Evolutionary conservation across 2,888 invertebrate genomes (phyloP), one percentile per base, ranked within the genome.

Genomic region (Dinocampus coccinellae): DNA sequence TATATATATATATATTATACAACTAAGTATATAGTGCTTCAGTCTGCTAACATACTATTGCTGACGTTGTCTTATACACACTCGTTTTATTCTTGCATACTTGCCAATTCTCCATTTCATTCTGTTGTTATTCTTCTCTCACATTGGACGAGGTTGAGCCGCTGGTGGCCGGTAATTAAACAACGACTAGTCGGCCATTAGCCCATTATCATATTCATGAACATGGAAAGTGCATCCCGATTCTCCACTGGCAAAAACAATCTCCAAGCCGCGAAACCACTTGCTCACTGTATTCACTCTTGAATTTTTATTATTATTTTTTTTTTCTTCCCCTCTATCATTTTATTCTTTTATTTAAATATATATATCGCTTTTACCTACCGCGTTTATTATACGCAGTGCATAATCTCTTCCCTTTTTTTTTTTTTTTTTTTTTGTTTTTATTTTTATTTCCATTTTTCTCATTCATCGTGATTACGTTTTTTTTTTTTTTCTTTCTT

Each of bases 141-240:
- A 67, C 75, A 65, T 69, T 73, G 75, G 77, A 76, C 78, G 77
- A 74, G 73, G 81, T 77, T 79, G 78, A 76, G 77, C 75, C 77
- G 73, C 73, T 71, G 76, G 78, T 76, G 80, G 78, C 78, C 80
- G 80, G 84, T 86, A 86, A 86, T 86, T 85, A 86, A 86, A 86
- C 85, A 86, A 85, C 86, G 82, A 85, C 84, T 83, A 83, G 84
- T 83, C 47, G 84, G 80, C 85, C 86, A 86, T 86, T 86, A 86
- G 86, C 84, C 85, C 84, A 86, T 86, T 86, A 86, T 86, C 86
- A 86, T 86, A 86, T 86, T 86, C 86, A 86, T 86, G 86, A 86
- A 86, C 86, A 86, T 79, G 85, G 84, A 85, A 86, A 85, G 84
- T 85, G 86, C 86, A 86, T 85, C 85, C 83, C 83, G 83, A 84